These are phyloP conservation scores for Cirrhinus mrigala DNA, from an alignment of 2,797 vertebrate genomes.

Conservation along the genomic window DNA sequence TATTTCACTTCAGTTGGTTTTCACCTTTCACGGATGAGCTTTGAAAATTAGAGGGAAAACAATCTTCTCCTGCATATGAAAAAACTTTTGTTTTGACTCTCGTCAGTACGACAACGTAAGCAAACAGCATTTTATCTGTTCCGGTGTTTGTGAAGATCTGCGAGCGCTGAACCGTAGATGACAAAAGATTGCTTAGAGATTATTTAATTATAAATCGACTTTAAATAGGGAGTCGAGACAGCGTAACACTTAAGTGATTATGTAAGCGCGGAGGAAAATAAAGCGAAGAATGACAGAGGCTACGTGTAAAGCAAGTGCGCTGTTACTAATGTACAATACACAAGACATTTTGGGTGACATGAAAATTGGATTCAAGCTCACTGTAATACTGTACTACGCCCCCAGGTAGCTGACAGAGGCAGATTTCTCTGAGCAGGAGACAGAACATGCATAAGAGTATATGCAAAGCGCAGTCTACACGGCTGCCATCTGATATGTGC, in stretches of 20 bases:
- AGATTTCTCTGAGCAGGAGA: slow-evolving; percentile 30
- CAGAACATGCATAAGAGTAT: slow-evolving; percentile 44
- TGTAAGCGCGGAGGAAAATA: background rate
- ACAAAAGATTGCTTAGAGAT: slow-evolving; percentile 20
- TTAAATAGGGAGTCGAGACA: slow-evolving; percentile 16
- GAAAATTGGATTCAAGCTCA: slow-evolving; percentile 38
- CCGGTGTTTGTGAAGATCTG: background rate
- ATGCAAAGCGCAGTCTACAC: slow-evolving; percentile 52
- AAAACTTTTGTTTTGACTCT: slow-evolving; percentile 7
- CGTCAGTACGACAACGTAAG: background rate
- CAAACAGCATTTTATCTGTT: slow-evolving; percentile 15
- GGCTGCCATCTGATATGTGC: slow-evolving; percentile 66
- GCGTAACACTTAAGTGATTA: slow-evolving; percentile 16
- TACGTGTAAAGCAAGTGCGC: background rate
- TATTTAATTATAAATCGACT: slow-evolving; percentile 33
- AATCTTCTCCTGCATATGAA: background rate
- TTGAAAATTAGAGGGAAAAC: slow-evolving; percentile 34
- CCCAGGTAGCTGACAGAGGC: slow-evolving; percentile 41
- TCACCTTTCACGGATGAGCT: background rate
- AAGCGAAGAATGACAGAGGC: background rate
- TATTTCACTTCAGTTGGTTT: slow-evolving; percentile 62
- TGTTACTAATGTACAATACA: background rate
- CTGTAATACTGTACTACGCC: slow-evolving; percentile 13
- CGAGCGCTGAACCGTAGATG: background rate
- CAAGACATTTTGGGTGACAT: slow-evolving; percentile 17